Conservation (phyloP, 2,113 vertebrate genomes). For the Grammomys surdaster region DNA sequence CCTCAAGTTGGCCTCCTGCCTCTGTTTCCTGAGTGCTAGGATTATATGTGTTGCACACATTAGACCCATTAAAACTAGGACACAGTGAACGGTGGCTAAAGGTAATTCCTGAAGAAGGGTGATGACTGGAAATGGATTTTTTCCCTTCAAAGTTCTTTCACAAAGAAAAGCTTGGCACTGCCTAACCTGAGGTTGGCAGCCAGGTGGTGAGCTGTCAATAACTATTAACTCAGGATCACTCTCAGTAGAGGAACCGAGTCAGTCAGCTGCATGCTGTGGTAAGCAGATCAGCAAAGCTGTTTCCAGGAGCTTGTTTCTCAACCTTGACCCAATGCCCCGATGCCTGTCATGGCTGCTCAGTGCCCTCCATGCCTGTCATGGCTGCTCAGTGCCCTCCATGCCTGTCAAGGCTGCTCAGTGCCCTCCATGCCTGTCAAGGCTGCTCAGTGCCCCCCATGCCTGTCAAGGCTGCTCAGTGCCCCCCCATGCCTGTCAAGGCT, state of each 20-base stretch:
- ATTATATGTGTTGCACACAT: not conserved
- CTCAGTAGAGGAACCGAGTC: not conserved
- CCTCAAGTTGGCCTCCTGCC: not conserved
- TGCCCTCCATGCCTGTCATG: too few relatives aligned
- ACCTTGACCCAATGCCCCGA: not conserved
- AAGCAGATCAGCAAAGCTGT: not conserved
- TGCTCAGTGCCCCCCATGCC: not conserved
- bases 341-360: not conserved
- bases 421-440: not conserved
- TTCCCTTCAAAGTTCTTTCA: slow-evolving; percentile 3
- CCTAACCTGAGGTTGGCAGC: not conserved
- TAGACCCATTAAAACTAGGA: slow-evolving; percentile 14
- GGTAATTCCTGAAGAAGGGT: slow-evolving; percentile 10
- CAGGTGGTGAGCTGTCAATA: not conserved
- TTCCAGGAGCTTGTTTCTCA: not conserved
- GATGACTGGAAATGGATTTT: slow-evolving; percentile 3
- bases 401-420: not conserved
- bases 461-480: not conserved
- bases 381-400: not conserved
- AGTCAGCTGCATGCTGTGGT: not conserved
- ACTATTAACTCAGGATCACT: not conserved
- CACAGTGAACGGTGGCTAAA: not conserved
- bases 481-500: too few relatives aligned
- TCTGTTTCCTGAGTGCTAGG: not conserved
- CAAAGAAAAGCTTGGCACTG: slow-evolving; percentile 24